phyloP scores from a whole-genome alignment of 2,113 vertebrate genomes.

The Brachyhypopomus gauderio region DNA sequence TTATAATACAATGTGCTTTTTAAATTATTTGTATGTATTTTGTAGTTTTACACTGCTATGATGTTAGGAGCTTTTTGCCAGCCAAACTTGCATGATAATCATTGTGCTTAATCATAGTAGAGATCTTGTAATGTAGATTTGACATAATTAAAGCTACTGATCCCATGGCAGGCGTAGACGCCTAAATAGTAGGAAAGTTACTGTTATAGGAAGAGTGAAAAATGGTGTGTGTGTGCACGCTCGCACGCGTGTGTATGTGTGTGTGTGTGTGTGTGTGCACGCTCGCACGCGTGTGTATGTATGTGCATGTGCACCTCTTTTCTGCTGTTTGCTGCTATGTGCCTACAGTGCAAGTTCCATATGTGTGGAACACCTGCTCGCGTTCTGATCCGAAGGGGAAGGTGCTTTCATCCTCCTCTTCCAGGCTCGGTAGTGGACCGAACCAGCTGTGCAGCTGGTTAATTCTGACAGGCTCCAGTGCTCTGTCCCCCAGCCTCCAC shows the following conservation, averaged over 20 bases:
- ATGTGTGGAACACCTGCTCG: conserved; percentile 59
- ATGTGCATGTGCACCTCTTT: neutral
- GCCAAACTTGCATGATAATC: neutral
- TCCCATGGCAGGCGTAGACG: neutral
- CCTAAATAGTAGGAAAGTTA: neutral
- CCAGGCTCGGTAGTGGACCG: neutral
- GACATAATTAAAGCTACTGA: neutral
- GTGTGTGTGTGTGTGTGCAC: neutral
- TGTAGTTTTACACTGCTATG: neutral
- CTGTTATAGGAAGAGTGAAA: neutral
- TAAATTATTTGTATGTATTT: conserved; percentile 34
- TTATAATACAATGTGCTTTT: neutral
- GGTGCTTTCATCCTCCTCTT: conserved; percentile 3
- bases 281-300: neutral
- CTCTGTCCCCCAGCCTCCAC: conserved; percentile 3
- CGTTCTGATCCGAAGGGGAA: conserved; percentile 47
- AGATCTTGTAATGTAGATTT: neutral
- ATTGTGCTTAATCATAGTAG: neutral
- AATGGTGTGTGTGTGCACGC: neutral
- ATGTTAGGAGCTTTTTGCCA: conserved; percentile 1
- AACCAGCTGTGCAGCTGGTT: conserved; percentile 6
- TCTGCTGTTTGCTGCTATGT: conserved; percentile 35
- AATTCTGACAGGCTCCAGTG: neutral
- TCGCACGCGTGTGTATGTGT: neutral
- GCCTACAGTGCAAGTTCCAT: conserved; percentile 38